Conservation (phyloP, 2,888 invertebrate genomes). For the Bunonema sp. region DNA sequence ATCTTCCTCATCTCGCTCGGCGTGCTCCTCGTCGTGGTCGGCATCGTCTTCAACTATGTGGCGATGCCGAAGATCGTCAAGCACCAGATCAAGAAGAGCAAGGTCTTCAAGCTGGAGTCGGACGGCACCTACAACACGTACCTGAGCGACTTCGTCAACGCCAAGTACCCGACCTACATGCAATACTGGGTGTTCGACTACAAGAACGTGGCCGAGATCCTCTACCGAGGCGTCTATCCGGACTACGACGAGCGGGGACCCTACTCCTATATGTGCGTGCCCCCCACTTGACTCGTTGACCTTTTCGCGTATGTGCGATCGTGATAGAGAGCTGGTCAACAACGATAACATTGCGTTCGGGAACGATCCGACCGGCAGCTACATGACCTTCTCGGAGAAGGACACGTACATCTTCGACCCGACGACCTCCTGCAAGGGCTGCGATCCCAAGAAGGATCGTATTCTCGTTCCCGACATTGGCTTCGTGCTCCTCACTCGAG, state of each 20-base stretch:
- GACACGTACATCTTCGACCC: conserved; percentile 18
- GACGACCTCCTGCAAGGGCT: conserved; percentile 14
- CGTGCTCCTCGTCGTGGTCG: neutral
- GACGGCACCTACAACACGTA: too few relatives aligned
- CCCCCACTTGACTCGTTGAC: conserved; percentile 5
- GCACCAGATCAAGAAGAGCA: neutral
- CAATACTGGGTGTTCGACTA: conserved; percentile 22
- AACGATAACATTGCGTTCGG: neutral
- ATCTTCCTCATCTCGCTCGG: neutral
- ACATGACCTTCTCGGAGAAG: too few relatives aligned
- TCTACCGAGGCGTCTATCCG: conserved; percentile 21
- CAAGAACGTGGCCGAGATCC: conserved; percentile 20
- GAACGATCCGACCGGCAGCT: too few relatives aligned
- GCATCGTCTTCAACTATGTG: neutral
- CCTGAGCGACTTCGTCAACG: too few relatives aligned
- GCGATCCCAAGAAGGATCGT: conserved; percentile 19
- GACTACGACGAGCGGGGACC: conserved; percentile 25
- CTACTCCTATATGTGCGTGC: conserved; percentile 20
- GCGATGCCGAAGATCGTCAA: neutral
- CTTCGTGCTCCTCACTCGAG: conserved; percentile 7
- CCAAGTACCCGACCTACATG: conserved; percentile 14
- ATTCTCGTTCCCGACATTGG: conserved; percentile 21
- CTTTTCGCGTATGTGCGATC: conserved; percentile 9
- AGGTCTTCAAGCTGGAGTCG: too few relatives aligned
- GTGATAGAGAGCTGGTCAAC: neutral